Conservation (phyloP, 2,797 vertebrate genomes). For the Crypturellus tataupa region DNA sequence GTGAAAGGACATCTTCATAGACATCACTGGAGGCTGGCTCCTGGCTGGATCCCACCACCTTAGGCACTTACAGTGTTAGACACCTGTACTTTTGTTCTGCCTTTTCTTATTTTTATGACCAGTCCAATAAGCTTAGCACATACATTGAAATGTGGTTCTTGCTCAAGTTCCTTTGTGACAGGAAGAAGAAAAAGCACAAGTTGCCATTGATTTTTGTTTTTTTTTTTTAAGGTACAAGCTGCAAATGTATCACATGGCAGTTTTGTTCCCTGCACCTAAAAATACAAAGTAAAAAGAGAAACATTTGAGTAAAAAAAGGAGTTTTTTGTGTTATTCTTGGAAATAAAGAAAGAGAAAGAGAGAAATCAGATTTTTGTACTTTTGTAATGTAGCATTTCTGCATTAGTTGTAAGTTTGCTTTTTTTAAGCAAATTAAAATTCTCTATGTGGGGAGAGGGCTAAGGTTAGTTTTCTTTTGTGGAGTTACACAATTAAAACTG, state of each 20-base stretch:
- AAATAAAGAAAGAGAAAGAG: not conserved
- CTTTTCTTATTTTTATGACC: not conserved
- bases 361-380: not conserved
- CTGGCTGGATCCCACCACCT: not conserved
- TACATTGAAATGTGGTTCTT: not conserved
- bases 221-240: not conserved
- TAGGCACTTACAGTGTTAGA: not conserved
- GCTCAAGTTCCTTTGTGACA: not conserved
- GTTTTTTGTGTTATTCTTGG: not conserved
- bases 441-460: not conserved
- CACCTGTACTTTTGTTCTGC: not conserved
- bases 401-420: slow-evolving; percentile 15
- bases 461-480: slow-evolving; percentile 8
- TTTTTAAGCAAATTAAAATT: not conserved
- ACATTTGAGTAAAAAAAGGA: not conserved
- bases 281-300: not conserved
- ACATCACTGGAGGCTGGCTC: slow-evolving; percentile 10
- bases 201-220: not conserved
- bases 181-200: not conserved
- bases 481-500: not conserved
- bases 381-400: not conserved
- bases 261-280: not conserved
- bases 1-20: slow-evolving; percentile 34
- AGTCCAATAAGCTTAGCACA: not conserved
- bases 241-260: not conserved